Evolutionary conservation across 2,113 vertebrate species (phyloP).

Genomic region (Macquaria australasica): DNA sequence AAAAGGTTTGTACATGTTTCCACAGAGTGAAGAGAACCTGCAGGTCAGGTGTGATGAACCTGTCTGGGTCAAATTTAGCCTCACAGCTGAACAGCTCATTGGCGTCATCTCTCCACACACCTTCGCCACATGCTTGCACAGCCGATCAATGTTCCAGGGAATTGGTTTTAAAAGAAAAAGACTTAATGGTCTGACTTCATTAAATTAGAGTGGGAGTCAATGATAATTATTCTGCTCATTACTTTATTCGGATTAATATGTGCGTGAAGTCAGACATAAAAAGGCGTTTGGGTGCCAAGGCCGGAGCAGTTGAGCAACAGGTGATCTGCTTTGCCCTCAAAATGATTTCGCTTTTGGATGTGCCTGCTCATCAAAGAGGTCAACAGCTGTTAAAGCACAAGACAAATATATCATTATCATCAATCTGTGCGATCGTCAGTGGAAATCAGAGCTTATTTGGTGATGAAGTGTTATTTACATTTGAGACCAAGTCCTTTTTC

Average conservation of each 20-base stretch:
- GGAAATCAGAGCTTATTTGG: background rate
- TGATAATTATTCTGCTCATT: constrained; percentile 33
- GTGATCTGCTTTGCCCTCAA: background rate
- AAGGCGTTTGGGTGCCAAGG: background rate
- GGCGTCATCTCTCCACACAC: background rate
- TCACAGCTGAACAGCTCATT: background rate
- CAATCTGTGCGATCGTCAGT: background rate
- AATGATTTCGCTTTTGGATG: constrained; percentile 15
- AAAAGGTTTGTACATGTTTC: background rate
- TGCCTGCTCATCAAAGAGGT: constrained; percentile 1
- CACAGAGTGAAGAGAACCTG: background rate
- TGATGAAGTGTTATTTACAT: background rate
- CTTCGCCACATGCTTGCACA: background rate
- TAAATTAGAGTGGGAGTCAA: constrained; percentile 4
- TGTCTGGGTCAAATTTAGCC: background rate
- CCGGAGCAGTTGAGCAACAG: constrained; percentile 1
- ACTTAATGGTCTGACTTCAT: constrained; percentile 2
- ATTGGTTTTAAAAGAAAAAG: background rate
- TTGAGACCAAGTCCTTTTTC: background rate
- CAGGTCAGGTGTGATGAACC: background rate
- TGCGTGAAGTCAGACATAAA: constrained; percentile 26
- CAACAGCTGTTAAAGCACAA: background rate
- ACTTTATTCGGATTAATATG: constrained; percentile 17
- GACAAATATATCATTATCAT: too few relatives aligned
- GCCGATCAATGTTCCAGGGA: background rate